Evolutionary conservation across 2,797 vertebrate species (phyloP).

Genomic region (Clamator glandarius): DNA sequence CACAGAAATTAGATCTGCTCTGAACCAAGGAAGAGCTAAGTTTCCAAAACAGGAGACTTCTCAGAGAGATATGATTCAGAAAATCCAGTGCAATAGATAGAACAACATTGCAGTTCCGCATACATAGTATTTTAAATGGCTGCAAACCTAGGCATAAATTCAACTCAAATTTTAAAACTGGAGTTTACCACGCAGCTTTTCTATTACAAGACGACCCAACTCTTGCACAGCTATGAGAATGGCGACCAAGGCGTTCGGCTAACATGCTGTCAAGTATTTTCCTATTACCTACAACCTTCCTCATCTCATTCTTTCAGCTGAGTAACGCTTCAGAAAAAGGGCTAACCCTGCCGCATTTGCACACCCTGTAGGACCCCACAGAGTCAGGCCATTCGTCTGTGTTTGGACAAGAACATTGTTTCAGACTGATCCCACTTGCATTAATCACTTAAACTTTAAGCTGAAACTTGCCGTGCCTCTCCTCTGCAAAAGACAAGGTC

Average conservation of each 20-base stretch:
- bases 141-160: background rate
- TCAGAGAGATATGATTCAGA: background rate
- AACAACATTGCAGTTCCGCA: rapidly evolving
- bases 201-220: background rate
- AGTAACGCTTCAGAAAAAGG: background rate
- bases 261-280: background rate
- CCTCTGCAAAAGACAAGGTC: rapidly evolving
- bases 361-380: rapidly evolving
- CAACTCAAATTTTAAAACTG: background rate
- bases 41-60: background rate
- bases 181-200: background rate
- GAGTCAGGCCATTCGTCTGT: rapidly evolving
- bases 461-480: background rate
- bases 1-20: background rate
- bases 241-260: background rate
- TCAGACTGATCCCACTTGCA: background rate
- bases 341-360: background rate
- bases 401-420: background rate
- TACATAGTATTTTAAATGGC: background rate
- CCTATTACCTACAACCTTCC: background rate
- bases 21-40: background rate
- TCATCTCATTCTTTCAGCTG: background rate
- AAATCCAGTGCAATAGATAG: background rate
- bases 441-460: background rate
- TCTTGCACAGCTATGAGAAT: background rate